Conservation (phyloP, 2,888 invertebrate genomes). For the Andrena trimmerana region DNA sequence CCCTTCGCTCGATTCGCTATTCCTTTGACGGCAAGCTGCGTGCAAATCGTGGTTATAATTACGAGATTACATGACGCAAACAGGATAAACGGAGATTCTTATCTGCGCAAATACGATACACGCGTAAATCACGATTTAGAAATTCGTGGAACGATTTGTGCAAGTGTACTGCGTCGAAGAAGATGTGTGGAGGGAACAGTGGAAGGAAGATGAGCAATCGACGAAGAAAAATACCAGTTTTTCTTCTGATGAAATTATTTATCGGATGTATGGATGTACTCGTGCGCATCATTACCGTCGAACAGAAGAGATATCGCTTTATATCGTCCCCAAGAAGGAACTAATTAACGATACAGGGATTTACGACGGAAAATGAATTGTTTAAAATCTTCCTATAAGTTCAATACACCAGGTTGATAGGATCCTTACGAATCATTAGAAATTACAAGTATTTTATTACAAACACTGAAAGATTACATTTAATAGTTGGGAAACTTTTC, state of each 20-base stretch:
- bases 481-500: neutral
- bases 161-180: slow-evolving; percentile 2
- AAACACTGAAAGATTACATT: too few species aligned
- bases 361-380: neutral
- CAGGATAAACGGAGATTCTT: neutral
- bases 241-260: neutral
- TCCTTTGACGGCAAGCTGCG: too few species aligned
- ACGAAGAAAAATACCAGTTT: slow-evolving; percentile 5
- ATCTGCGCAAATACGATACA: neutral
- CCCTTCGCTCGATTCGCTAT: too few species aligned
- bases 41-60: neutral
- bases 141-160: slow-evolving; percentile 32
- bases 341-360: neutral
- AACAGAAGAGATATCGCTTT: neutral
- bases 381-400: neutral
- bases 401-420: too few species aligned
- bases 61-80: neutral
- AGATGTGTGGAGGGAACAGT: neutral
- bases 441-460: too few species aligned
- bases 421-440: too few species aligned
- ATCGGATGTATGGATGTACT: neutral
- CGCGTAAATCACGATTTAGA: slow-evolving; percentile 7
- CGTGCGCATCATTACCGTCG: neutral
- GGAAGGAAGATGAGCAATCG: neutral
- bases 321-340: neutral